phyloP scores from a whole-genome alignment of 2,888 invertebrate species.

The Drosophila melanosoma region DNA sequence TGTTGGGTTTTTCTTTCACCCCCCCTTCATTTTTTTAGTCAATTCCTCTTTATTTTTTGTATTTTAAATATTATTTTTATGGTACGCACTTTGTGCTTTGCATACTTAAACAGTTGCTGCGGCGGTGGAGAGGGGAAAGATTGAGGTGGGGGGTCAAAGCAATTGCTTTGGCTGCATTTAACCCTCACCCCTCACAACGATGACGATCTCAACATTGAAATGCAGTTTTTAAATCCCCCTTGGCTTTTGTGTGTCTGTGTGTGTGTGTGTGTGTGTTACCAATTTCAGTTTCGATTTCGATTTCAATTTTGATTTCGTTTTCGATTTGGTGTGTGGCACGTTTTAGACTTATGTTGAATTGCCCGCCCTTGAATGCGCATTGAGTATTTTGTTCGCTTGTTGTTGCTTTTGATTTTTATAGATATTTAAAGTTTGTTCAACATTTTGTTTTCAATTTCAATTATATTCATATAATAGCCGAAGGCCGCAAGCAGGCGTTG shows the following conservation, averaged over 20 bases:
- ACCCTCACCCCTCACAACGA: conserved; percentile 48
- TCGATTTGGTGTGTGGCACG: conserved; percentile 40
- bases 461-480: conserved; percentile 38
- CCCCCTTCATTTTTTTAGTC: conserved; percentile 27
- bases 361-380: conserved; percentile 50
- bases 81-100: conserved; percentile 49
- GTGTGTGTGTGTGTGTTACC: conserved; percentile 14
- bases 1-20: conserved; percentile 17
- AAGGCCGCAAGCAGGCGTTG: conserved; percentile 54
- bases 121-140: too few species aligned
- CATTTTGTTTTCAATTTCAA: conserved; percentile 54
- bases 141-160: conserved; percentile 29
- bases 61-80: conserved; percentile 4
- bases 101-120: conserved; percentile 48
- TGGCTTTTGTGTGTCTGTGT: conserved; percentile 1
- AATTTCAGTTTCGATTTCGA: conserved; percentile 29
- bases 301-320: conserved; percentile 27
- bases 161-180: conserved; percentile 35
- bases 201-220: conserved; percentile 51
- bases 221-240: conserved; percentile 52
- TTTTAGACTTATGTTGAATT: conserved; percentile 53
- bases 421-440: conserved; percentile 31
- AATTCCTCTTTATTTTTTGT: conserved; percentile 2
- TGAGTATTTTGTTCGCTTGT: conserved; percentile 34
- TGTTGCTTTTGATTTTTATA: conserved; percentile 12